Conservation (phyloP, 2,888 invertebrate species). For the Metalampra italica region DNA sequence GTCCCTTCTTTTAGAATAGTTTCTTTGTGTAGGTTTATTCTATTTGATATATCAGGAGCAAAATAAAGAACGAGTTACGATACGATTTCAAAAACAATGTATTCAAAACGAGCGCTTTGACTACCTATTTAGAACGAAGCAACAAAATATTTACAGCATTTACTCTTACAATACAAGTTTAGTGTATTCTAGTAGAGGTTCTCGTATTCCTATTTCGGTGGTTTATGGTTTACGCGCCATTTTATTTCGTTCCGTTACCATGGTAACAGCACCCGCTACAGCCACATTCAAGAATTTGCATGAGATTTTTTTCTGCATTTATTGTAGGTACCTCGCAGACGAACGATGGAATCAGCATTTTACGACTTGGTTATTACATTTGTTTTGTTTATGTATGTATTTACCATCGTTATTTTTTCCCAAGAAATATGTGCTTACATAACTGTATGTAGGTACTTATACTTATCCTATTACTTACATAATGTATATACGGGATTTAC, state of each 20-base stretch:
- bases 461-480: no score
- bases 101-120: no score
- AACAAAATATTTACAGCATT: no score
- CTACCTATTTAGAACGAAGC: no score
- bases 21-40: no score
- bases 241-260: slow-evolving; percentile 17
- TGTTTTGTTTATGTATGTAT: slow-evolving; percentile 8
- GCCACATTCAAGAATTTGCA: slow-evolving; percentile 29
- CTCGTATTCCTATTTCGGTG: background rate
- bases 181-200: no score
- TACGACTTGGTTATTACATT: slow-evolving; percentile 24
- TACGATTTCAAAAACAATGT: background rate
- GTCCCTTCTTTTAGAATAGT: no score
- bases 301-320: slow-evolving; percentile 28
- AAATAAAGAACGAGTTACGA: background rate
- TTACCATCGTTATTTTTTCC: background rate
- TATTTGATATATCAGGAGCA: background rate
- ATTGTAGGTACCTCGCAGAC: slow-evolving; percentile 24
- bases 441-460: no score
- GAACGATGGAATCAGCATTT: slow-evolving; percentile 32
- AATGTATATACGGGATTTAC: no score
- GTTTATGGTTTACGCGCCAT: slow-evolving; percentile 1
- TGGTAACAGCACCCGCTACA: slow-evolving; percentile 19
- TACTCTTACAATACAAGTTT: no score
- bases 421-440: no score